These are phyloP conservation scores for Puma concolor DNA, from an alignment of 2,113 vertebrate species.

Conservation along the genomic window DNA sequence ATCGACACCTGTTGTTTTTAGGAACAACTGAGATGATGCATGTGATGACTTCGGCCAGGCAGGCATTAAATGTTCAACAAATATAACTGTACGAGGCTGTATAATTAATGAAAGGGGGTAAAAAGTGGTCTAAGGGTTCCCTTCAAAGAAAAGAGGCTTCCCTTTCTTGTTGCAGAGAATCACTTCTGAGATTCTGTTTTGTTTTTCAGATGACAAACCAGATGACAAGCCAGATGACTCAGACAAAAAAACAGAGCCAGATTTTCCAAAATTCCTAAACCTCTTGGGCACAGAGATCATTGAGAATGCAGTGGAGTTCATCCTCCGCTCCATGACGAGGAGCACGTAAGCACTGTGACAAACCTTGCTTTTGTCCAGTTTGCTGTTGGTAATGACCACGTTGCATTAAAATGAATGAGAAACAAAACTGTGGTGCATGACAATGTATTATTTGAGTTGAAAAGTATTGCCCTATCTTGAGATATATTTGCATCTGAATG, in stretches of 20 bases:
- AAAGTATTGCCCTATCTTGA: not conserved
- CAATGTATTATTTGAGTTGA: not conserved
- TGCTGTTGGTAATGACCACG: not conserved
- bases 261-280: conserved; percentile 61
- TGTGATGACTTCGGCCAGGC: not conserved
- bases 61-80: not conserved
- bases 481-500: not conserved
- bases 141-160: not conserved
- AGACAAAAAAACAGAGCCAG: not conserved
- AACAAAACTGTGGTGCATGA: not conserved
- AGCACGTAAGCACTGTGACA: conserved; percentile 36
- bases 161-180: not conserved
- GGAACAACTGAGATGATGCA: not conserved
- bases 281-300: conserved; percentile 74
- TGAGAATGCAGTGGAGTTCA: conserved; percentile 66
- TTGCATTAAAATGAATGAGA: conserved; percentile 37
- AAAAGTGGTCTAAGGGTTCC: rapidly evolving
- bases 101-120: not conserved
- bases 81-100: not conserved
- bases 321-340: conserved; percentile 60
- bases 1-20: not conserved
- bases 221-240: not conserved
- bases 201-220: not conserved
- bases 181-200: not conserved
- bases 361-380: not conserved